These are phyloP conservation scores for Pemphredon lugubris DNA, from an alignment of 2,888 invertebrate species.

Conservation along the genomic window DNA sequence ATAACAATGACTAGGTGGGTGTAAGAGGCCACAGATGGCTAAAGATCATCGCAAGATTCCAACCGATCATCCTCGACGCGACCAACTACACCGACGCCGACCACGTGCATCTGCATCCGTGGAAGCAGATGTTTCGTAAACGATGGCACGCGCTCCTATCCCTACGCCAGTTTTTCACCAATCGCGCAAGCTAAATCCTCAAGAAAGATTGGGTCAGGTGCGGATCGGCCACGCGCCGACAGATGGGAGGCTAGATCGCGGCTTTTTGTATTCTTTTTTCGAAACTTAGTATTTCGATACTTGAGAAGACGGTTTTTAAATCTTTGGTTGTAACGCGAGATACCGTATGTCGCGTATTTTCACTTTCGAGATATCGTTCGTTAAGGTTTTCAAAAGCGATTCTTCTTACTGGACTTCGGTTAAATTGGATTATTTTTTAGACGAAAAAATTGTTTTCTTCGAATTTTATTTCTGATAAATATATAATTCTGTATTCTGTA, in stretches of 20 bases:
- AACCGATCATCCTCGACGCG: constrained; percentile 29
- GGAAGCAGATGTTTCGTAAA: constrained; percentile 54
- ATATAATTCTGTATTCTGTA: too few relatives aligned
- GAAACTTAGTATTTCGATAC: too few relatives aligned
- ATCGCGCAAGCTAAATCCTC: constrained; percentile 48
- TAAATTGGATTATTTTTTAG: too few relatives aligned
- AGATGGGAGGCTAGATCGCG: constrained; percentile 45
- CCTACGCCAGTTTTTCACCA: constrained; percentile 32
- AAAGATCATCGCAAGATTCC: constrained; percentile 18
- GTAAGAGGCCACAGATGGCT: constrained; percentile 22
- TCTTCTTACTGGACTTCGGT: too few relatives aligned
- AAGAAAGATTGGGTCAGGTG: constrained; percentile 64
- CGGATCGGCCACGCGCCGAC: constrained; percentile 57
- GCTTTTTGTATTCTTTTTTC: constrained; percentile 12
- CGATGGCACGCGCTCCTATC: constrained; percentile 54
- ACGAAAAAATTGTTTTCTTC: too few relatives aligned
- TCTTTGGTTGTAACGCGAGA: too few relatives aligned
- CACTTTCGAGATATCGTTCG: too few relatives aligned
- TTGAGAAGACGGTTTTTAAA: too few relatives aligned
- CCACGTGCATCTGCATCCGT: constrained; percentile 44
- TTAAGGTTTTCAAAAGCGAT: too few relatives aligned
- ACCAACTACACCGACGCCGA: constrained; percentile 5
- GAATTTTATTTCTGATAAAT: too few relatives aligned
- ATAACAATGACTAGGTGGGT: constrained; percentile 14
- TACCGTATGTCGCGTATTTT: too few relatives aligned